A percentile compares a stretch with the other conserved stretches of the same genome.
Conservation (phyloP, 2,888 invertebrate species). For the Aphodius granarius region DNA sequence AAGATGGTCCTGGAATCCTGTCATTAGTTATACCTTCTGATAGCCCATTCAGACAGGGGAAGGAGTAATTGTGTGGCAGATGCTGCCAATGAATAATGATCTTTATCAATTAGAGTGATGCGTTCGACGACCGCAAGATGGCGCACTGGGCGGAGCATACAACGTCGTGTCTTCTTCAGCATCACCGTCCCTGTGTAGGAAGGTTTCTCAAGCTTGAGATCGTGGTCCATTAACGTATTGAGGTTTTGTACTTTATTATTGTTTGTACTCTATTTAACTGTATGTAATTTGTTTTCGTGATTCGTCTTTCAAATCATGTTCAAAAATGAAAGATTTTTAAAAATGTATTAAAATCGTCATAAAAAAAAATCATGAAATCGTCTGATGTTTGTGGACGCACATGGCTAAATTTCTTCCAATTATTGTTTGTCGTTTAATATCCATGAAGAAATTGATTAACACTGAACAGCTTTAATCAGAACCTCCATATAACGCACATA, state of each 20-base stretch:
- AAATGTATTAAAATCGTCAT: no score
- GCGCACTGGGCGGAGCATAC: conserved; percentile 40
- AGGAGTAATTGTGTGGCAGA: conserved; percentile 43
- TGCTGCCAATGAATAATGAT: conserved; percentile 51
- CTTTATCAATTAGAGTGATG: conserved; percentile 51
- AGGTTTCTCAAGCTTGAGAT: no score
- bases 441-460: not conserved
- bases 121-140: conserved; percentile 45
- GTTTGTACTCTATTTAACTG: no score
- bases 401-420: no score
- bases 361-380: no score
- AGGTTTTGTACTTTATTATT: not conserved
- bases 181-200: no score
- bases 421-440: not conserved
- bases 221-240: not conserved
- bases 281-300: not conserved
- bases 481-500: not conserved
- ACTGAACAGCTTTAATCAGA: not conserved
- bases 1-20: conserved; percentile 8
- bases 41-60: conserved; percentile 44
- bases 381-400: no score
- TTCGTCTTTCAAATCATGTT: not conserved
- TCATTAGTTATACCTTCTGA: conserved; percentile 36
- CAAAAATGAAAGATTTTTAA: no score
- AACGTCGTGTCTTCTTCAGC: not conserved